phyloP scores from a whole-genome alignment of 2,888 invertebrate genomes.

The Campaea margaritaria region DNA sequence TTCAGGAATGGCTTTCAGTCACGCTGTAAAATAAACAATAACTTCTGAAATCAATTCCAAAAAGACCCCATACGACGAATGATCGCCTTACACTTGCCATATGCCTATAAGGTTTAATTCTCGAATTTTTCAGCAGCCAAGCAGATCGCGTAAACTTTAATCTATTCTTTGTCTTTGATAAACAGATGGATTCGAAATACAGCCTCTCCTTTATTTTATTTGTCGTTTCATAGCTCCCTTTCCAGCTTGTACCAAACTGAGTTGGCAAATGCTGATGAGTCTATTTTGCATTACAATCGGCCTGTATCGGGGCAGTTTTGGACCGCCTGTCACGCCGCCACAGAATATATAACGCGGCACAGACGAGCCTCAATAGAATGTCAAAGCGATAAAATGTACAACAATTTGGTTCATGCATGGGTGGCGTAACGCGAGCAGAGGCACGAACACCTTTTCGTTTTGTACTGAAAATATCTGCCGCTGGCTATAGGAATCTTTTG shows the following conservation, averaged over 20 bases:
- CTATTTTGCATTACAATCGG: constrained; percentile 8
- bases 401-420: not conserved
- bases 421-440: no score
- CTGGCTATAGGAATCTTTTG: no score
- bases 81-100: no score
- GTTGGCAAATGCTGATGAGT: constrained; percentile 6
- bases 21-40: no score
- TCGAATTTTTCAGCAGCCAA: no score
- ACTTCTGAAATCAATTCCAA: no score
- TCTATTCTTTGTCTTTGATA: no score
- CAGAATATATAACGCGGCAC: no score
- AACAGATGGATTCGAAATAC: no score
- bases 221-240: not conserved
- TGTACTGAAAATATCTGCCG: not conserved
- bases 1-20: not conserved
- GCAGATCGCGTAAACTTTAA: no score
- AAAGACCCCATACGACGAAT: no score
- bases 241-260: not conserved
- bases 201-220: not conserved
- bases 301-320: not conserved
- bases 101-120: no score
- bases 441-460: not conserved
- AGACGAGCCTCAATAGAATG: constrained; percentile 2
- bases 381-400: not conserved
- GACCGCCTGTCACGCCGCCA: constrained; percentile 1